These are phyloP conservation scores for Telmatherina bonti DNA, from an alignment of 2,797 vertebrate genomes.

Conservation along the genomic window DNA sequence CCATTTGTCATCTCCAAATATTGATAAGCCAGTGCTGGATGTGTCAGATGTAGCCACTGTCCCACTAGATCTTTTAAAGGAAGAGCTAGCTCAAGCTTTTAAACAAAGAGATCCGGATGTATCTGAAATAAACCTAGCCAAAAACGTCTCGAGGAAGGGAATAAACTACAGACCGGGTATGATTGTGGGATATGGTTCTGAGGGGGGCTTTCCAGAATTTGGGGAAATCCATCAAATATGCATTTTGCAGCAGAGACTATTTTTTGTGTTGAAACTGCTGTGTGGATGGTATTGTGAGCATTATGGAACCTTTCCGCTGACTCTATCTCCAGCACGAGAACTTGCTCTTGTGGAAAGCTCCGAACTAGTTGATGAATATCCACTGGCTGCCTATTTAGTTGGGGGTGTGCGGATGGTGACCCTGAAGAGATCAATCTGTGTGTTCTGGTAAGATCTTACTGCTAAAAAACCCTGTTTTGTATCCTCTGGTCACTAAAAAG, in stretches of 20 bases:
- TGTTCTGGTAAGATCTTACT: neutral
- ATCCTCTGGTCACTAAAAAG: too few relatives aligned
- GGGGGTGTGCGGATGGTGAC: constrained; percentile 32
- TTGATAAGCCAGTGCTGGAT: constrained; percentile 21
- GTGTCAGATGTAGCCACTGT: constrained; percentile 12
- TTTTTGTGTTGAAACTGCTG: constrained; percentile 37
- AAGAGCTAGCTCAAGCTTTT: constrained; percentile 15
- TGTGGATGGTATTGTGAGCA: constrained; percentile 43
- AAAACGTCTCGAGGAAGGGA: constrained; percentile 37
- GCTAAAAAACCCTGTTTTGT: too few relatives aligned
- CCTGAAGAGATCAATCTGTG: constrained; percentile 38
- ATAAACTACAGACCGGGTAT: constrained; percentile 38
- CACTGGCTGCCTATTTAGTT: constrained; percentile 23
- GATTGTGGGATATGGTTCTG: constrained; percentile 27
- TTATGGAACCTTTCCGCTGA: constrained; percentile 43
- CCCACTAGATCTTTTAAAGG: constrained; percentile 15
- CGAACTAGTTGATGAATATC: constrained; percentile 37
- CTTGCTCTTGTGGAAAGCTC: constrained; percentile 31
- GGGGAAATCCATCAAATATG: constrained; percentile 45
- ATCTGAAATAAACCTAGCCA: constrained; percentile 33
- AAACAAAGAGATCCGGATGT: constrained; percentile 20
- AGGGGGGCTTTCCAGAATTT: constrained; percentile 42
- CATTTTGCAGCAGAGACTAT: constrained; percentile 28
- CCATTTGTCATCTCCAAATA: constrained; percentile 23
- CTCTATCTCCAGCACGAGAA: constrained; percentile 18